phyloP scores from a whole-genome alignment of 2,888 invertebrate genomes.

The Alloplasta piceator region DNA sequence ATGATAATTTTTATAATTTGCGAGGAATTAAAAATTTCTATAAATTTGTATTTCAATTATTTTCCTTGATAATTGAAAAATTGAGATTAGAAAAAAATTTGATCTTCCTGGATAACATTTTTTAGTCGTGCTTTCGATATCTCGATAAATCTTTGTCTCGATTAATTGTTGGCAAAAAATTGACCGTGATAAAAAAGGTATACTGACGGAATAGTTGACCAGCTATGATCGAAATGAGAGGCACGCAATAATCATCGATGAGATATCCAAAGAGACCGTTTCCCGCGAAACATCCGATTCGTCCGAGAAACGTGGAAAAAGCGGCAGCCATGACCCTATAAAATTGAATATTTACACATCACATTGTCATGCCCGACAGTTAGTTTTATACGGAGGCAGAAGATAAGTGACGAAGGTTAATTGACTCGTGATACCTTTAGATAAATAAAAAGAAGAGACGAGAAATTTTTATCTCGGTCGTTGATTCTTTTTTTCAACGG shows the following conservation, averaged over 20 bases:
- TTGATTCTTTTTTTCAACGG: conserved; percentile 10
- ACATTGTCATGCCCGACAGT: background rate
- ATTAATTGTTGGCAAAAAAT: conserved; percentile 7
- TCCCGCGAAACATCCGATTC: conserved; percentile 90
- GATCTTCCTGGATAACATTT: background rate
- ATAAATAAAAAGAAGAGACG: background rate
- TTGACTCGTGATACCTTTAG: background rate
- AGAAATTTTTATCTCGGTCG: background rate
- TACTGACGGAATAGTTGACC: conserved; percentile 89
- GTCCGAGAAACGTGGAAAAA: conserved; percentile 87
- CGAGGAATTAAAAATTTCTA: no score
- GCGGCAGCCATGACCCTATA: conserved; percentile 72
- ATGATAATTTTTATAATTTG: no score
- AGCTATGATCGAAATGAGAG: conserved; percentile 87
- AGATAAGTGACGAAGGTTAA: background rate
- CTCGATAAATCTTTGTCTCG: background rate
- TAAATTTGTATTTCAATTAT: no score
- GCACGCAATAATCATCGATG: conserved; percentile 90
- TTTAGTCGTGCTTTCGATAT: conserved; percentile 8
- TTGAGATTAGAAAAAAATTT: background rate
- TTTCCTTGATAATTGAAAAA: background rate
- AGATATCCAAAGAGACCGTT: conserved; percentile 91
- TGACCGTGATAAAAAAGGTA: conserved; percentile 27
- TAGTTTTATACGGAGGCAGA: background rate
- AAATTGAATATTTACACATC: conserved; percentile 10